These are phyloP conservation scores for Stramonita haemastoma DNA, from an alignment of 2,888 invertebrate genomes.

Conservation along the genomic window DNA sequence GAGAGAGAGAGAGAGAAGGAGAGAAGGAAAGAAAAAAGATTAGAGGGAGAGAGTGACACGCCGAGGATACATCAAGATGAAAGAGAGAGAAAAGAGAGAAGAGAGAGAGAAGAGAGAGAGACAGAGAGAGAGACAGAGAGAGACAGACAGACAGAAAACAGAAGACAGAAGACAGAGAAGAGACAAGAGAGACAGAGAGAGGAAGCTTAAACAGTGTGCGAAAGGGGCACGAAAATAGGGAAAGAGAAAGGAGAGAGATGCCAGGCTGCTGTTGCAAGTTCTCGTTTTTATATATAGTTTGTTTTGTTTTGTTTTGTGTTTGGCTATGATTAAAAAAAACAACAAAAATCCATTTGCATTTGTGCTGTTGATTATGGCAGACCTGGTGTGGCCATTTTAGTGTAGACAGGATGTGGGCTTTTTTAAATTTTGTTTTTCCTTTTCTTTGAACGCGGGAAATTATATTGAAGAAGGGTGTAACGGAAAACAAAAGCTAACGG, in stretches of 20 bases:
- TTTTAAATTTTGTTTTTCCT: too few species aligned
- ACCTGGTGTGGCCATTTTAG: too few species aligned
- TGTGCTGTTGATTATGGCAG: too few species aligned
- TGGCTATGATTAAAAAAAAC: too few species aligned
- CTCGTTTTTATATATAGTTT: too few species aligned
- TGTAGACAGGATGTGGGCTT: too few species aligned
- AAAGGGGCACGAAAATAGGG: neutral
- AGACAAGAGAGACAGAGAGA: neutral
- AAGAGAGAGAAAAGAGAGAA: neutral
- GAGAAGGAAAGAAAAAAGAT: slow-evolving; percentile 20
- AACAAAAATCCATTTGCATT: too few species aligned
- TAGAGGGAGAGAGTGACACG: slow-evolving; percentile 28
- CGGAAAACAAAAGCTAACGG: too few species aligned
- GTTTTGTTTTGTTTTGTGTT: too few species aligned
- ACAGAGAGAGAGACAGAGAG: neutral
- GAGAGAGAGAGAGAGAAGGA: neutral
- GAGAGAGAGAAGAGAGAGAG: neutral
- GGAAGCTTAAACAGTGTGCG: neutral
- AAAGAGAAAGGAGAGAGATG: neutral
- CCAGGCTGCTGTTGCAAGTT: too few species aligned
- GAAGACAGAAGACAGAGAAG: slow-evolving; percentile 6
- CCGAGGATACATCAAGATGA: neutral
- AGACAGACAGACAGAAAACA: slow-evolving; percentile 17
- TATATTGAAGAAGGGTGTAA: too few species aligned
- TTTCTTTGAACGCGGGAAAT: too few species aligned